A percentile compares a stretch with the other conserved stretches of the same genome.
Conservation (phyloP, 2,113 vertebrate genomes). For the Zapus hudsonius region DNA sequence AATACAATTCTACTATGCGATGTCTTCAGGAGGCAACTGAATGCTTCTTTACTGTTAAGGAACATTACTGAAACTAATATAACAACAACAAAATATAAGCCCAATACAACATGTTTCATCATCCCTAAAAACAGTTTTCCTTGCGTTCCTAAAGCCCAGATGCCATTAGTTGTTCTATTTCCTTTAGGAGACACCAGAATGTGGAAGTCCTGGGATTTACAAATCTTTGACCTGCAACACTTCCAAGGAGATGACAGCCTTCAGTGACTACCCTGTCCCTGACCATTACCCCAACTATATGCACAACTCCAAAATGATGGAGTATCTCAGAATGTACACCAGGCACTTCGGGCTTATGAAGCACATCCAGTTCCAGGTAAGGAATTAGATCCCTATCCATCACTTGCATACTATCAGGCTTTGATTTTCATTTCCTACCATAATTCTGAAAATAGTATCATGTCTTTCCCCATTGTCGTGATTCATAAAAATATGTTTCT, state of each 20-base stretch:
- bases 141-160: background rate
- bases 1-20: background rate
- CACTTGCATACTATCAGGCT: background rate
- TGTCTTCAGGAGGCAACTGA: no score
- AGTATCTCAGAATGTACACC: constrained; percentile 89
- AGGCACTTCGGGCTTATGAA: constrained; percentile 86
- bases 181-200: constrained; percentile 78
- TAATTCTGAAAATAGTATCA: background rate
- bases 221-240: constrained; percentile 90
- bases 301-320: constrained; percentile 68
- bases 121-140: background rate
- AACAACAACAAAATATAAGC: background rate
- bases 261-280: constrained; percentile 91
- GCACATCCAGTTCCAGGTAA: constrained; percentile 89
- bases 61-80: background rate
- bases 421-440: background rate
- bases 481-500: background rate
- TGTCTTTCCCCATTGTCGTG: background rate
- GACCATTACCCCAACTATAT: constrained; percentile 91
- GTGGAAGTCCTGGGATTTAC: constrained; percentile 86
- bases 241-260: constrained; percentile 93
- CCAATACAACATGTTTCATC: background rate
- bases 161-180: background rate
- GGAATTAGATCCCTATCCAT: background rate
- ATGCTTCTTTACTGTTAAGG: background rate